phyloP scores from a whole-genome alignment of 1,140 invertebrate species.

The Drosophila paulistorum region DNA sequence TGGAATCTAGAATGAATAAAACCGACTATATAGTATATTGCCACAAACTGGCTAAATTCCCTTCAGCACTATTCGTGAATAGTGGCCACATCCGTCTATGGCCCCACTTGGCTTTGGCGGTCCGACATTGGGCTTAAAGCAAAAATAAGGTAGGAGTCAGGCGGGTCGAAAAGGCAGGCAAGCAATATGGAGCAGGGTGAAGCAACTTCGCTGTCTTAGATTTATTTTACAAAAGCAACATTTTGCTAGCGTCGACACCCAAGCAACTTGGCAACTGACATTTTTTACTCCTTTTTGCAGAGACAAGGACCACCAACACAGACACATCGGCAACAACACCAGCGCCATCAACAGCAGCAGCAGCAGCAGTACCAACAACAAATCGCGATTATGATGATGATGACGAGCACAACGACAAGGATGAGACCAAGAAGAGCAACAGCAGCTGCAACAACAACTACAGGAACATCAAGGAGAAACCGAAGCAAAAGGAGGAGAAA shows the following conservation, averaged over 20 bases:
- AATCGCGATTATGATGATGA: conserved; percentile 64
- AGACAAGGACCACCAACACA: conserved; percentile 27
- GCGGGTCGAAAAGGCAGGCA: not conserved
- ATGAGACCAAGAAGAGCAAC: conserved; percentile 23
- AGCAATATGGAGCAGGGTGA: not conserved
- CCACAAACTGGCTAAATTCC: conserved; percentile 1
- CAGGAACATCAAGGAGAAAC: conserved; percentile 18
- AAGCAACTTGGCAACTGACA: conserved; percentile 63
- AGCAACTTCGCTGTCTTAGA: conserved; percentile 41
- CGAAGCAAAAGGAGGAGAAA: conserved; percentile 24
- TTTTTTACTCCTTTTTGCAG: conserved; percentile 66
- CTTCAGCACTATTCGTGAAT: not conserved
- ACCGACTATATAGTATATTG: not conserved
- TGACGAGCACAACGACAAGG: conserved; percentile 53
- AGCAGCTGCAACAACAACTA: conserved; percentile 22
- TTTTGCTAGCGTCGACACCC: conserved; percentile 72
- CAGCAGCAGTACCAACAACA: conserved; percentile 38
- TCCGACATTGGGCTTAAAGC: not conserved
- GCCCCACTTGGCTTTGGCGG: not conserved
- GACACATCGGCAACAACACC: conserved; percentile 2
- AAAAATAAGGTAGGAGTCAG: not conserved
- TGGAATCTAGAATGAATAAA: too few species aligned
- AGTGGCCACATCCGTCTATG: not conserved
- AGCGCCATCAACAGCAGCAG: conserved; percentile 21
- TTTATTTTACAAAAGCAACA: conserved; percentile 76